Evolutionary conservation across 2,888 invertebrate genomes (phyloP).

Genomic region (Flexamia atlantica): DNA sequence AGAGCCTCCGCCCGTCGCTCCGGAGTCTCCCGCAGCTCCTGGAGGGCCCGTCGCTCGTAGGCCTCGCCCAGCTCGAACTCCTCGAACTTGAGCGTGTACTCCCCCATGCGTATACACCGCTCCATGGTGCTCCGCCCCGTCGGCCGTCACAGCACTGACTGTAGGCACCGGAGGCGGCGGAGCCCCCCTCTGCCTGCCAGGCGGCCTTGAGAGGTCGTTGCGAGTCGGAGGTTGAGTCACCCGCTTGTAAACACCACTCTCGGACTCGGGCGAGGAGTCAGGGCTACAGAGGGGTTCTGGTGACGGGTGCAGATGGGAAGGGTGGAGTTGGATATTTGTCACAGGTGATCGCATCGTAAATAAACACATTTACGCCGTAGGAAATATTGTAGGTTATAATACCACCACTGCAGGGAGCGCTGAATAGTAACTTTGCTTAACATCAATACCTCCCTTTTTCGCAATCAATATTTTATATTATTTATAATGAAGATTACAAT

Average conservation of each 20-base stretch:
- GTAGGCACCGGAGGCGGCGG: background rate
- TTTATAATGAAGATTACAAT: too few species aligned
- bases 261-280: background rate
- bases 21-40: constrained; percentile 83
- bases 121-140: constrained; percentile 76
- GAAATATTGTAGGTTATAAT: too few species aligned
- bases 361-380: too few species aligned
- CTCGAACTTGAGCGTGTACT: constrained; percentile 83
- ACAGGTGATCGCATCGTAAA: too few species aligned
- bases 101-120: constrained; percentile 83
- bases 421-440: too few species aligned
- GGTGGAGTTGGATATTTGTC: too few species aligned
- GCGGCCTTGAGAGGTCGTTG: background rate
- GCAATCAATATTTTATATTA: too few species aligned
- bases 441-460: too few species aligned
- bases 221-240: background rate
- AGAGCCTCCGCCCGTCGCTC: constrained; percentile 80
- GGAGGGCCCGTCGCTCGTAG: constrained; percentile 80
- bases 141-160: constrained; percentile 21
- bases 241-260: background rate
- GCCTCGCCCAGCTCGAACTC: constrained; percentile 79
- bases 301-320: too few species aligned
- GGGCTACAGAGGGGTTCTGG: background rate
- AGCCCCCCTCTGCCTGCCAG: constrained; percentile 14
- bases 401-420: too few species aligned